Conservation (phyloP, 2,113 vertebrate species). For the Aplodontia rufa region DNA sequence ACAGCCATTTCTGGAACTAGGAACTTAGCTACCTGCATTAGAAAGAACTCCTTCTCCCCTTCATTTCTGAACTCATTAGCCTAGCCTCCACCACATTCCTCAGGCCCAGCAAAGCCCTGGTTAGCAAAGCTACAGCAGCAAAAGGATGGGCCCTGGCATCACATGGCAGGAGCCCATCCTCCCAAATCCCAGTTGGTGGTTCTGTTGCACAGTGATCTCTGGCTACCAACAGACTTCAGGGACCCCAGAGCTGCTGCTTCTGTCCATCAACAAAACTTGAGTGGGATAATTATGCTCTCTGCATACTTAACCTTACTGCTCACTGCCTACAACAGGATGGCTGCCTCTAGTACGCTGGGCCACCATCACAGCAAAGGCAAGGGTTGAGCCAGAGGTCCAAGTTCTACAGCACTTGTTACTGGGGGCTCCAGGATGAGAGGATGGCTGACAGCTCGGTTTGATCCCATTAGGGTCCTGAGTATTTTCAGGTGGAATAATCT, state of each 20-base stretch:
- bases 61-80: neutral
- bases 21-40: neutral
- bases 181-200: neutral
- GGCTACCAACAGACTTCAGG: neutral
- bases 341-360: neutral
- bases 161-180: neutral
- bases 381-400: neutral
- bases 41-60: neutral
- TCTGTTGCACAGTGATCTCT: neutral
- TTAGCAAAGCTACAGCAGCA: neutral
- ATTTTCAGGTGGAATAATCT: conserved; percentile 6
- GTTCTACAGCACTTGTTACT: neutral
- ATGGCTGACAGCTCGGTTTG: neutral
- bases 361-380: neutral
- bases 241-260: conserved; percentile 11
- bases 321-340: rapidly evolving
- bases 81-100: neutral
- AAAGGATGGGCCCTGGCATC: neutral
- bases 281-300: neutral
- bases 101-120: neutral
- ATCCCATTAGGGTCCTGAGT: neutral
- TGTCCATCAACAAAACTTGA: conserved; percentile 46
- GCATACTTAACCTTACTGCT: conserved; percentile 30
- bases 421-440: neutral
- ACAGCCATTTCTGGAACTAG: neutral